These are phyloP conservation scores for Drosophila fulvimacula DNA, from an alignment of 2,888 invertebrate genomes.

Conservation along the genomic window DNA sequence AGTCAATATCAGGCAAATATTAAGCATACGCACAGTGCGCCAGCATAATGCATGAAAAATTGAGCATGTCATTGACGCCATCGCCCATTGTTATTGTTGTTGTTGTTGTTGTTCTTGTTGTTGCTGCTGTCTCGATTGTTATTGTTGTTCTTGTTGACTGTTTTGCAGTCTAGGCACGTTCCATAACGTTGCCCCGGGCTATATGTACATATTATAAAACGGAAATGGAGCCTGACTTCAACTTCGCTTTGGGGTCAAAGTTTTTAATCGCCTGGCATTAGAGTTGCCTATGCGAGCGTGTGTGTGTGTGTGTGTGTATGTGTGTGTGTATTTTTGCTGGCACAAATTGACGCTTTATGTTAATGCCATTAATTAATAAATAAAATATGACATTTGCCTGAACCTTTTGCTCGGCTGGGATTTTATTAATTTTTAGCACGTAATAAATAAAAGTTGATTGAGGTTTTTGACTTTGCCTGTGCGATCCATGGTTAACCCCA, in stretches of 20 bases:
- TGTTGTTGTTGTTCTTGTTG: conserved; percentile 7
- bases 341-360: conserved; percentile 76
- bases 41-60: conserved; percentile 78
- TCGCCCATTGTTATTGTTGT: conserved; percentile 19
- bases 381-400: conserved; percentile 67
- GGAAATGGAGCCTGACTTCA: conserved; percentile 39
- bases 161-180: conserved; percentile 74
- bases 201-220: conserved; percentile 55
- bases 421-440: conserved; percentile 77
- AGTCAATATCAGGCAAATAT: conserved; percentile 71
- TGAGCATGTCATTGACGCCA: conserved; percentile 77
- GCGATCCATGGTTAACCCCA: conserved; percentile 31
- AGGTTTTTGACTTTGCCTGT: neutral
- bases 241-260: conserved; percentile 44
- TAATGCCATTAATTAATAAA: conserved; percentile 79
- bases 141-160: conserved; percentile 36
- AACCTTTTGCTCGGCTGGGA: conserved; percentile 24
- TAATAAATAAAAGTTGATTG: conserved; percentile 70
- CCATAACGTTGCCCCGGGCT: conserved; percentile 50
- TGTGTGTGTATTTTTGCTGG: neutral
- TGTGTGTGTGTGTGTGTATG: conserved; percentile 9
- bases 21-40: conserved; percentile 67
- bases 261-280: conserved; percentile 70
- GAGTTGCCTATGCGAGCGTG: conserved; percentile 2
- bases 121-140: conserved; percentile 5